Evolutionary conservation across 2,888 invertebrate species (phyloP).

Genomic region (Erpobdella octoculata): DNA sequence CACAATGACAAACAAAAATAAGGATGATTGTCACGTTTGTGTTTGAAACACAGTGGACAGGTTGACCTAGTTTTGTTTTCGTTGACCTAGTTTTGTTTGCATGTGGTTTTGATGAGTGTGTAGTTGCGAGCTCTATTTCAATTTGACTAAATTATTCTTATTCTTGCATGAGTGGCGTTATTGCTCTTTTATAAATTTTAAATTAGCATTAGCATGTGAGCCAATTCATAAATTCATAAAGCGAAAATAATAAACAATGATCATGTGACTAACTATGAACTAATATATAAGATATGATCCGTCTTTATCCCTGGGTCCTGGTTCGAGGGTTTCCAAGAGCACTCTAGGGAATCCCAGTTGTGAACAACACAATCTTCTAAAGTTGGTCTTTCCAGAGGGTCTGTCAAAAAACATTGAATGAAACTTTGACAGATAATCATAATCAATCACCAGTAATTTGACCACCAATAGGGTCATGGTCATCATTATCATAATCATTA

Average conservation of each 20-base stretch:
- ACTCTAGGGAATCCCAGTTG: constrained; percentile 32
- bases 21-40: no score
- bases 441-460: not conserved
- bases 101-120: no score
- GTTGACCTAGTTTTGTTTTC: no score
- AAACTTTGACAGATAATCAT: not conserved
- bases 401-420: constrained; percentile 20
- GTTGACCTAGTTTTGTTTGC: no score
- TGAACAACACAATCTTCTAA: constrained; percentile 31
- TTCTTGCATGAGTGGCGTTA: no score
- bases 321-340: constrained; percentile 27
- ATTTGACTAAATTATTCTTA: no score
- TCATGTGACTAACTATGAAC: constrained; percentile 16
- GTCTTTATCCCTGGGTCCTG: constrained; percentile 28
- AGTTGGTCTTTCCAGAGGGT: constrained; percentile 20
- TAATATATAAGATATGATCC: constrained; percentile 29
- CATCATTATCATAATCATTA: not conserved
- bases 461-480: not conserved
- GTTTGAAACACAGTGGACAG: no score
- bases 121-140: no score
- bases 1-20: no score
- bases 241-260: not conserved
- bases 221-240: not conserved
- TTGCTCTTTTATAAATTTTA: no score
- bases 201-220: no score